Conservation (phyloP, 1,140 invertebrate species). For the Bemisia tabaci region DNA sequence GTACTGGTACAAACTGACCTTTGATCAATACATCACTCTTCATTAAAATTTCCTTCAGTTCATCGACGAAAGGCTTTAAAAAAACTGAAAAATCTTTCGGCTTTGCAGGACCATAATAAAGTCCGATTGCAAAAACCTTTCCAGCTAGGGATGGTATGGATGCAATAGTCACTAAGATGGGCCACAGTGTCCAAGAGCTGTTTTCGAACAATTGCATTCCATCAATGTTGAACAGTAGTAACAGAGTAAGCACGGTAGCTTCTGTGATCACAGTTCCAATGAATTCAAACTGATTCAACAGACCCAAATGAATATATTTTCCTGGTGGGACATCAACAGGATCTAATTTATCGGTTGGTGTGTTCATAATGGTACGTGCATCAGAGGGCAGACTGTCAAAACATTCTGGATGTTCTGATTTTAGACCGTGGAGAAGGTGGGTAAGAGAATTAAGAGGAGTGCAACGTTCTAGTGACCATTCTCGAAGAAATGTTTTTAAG, state of each 20-base stretch:
- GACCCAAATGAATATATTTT: slow-evolving; percentile 7
- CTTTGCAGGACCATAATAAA: slow-evolving; percentile 21
- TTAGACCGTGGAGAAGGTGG: too few relatives aligned
- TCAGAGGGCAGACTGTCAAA: slow-evolving; percentile 9
- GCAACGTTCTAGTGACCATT: too few relatives aligned
- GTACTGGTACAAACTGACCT: slow-evolving; percentile 12
- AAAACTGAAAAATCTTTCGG: slow-evolving; percentile 16
- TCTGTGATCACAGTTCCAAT: background rate
- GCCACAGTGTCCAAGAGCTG: slow-evolving; percentile 16
- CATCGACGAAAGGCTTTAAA: slow-evolving; percentile 19
- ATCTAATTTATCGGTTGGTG: background rate
- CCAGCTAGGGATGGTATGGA: slow-evolving; percentile 7
- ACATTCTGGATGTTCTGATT: too few relatives aligned
- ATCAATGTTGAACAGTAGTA: slow-evolving; percentile 17
- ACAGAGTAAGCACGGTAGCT: background rate
- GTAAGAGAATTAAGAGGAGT: too few relatives aligned
- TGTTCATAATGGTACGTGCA: slow-evolving; percentile 5
- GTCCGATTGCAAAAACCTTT: slow-evolving; percentile 17
- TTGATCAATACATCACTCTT: too few relatives aligned
- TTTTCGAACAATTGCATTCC: slow-evolving; percentile 21
- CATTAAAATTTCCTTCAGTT: slow-evolving; percentile 15
- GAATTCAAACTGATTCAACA: background rate
- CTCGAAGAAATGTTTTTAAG: too few relatives aligned
- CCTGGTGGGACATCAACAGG: background rate
- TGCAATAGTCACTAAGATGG: slow-evolving; percentile 18